These are phyloP conservation scores for Aegithalos caudatus DNA, from an alignment of 2,113 vertebrate species.

Conservation along the genomic window DNA sequence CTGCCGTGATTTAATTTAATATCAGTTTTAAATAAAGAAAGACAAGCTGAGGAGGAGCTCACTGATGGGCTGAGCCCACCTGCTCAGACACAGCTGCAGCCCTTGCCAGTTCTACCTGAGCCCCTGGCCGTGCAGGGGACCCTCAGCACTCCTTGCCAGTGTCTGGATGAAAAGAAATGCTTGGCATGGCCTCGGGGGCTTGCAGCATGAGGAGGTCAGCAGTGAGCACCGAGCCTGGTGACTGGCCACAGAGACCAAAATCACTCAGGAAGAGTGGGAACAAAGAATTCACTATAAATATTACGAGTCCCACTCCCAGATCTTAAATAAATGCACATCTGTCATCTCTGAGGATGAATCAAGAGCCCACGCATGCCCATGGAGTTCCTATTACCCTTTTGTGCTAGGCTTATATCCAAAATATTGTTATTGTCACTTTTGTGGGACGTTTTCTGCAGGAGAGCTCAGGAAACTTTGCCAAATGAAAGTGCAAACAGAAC, in stretches of 20 bases:
- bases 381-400: constrained; percentile 52
- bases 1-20: background rate
- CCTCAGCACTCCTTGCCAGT: background rate
- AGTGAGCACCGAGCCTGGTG: rapidly evolving
- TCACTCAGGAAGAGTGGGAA: constrained; percentile 9
- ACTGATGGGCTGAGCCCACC: background rate
- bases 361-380: constrained; percentile 21
- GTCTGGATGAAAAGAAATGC: background rate
- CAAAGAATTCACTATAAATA: constrained; percentile 11
- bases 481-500: background rate
- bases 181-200: background rate
- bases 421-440: constrained; percentile 33
- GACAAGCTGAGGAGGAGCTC: background rate
- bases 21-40: background rate
- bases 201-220: background rate
- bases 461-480: background rate
- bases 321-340: constrained; percentile 44
- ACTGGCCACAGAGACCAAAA: background rate
- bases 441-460: constrained; percentile 12
- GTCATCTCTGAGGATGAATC: constrained; percentile 50
- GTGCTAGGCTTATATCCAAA: constrained; percentile 61
- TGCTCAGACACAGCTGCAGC: background rate
- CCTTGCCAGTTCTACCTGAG: background rate
- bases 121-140: rapidly evolving
- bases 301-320: background rate